Evolutionary conservation across 2,113 vertebrate genomes (phyloP).

Genomic region (Laterallus jamaicensis): DNA sequence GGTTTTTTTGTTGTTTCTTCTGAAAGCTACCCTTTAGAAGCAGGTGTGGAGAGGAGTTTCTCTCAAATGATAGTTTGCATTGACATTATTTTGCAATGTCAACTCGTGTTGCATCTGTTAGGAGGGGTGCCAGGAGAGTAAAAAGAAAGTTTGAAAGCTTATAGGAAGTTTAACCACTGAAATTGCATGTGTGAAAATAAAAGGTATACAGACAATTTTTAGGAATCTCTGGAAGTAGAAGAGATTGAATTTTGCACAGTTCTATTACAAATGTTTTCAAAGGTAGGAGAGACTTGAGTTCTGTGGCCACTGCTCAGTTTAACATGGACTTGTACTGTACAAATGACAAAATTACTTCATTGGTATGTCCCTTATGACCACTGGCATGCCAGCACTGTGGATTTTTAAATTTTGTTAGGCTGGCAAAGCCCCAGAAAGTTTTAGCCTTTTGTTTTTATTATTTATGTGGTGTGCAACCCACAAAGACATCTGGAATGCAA

Average conservation of each 20-base stretch:
- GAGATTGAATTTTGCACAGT: neutral
- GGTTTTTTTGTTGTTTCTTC: neutral
- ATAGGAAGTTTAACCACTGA: neutral
- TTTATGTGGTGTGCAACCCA: neutral
- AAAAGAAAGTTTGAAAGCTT: neutral
- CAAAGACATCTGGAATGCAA: neutral
- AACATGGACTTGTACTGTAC: neutral
- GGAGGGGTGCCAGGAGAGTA: neutral
- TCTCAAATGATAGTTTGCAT: neutral
- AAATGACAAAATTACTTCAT: neutral
- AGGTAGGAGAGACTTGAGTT: neutral
- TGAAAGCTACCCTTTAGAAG: neutral
- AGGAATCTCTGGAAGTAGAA: neutral
- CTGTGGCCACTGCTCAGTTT: neutral
- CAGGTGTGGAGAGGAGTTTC: neutral
- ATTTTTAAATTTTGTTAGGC: neutral
- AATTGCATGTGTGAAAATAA: neutral
- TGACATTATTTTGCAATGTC: neutral
- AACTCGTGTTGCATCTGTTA: neutral
- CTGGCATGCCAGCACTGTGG: fast-evolving
- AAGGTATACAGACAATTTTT: neutral
- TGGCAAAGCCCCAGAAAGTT: neutral
- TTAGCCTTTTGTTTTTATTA: neutral
- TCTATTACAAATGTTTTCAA: neutral
- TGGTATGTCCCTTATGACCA: neutral